Evolutionary conservation across 2,888 invertebrate species (phyloP).

Genomic region (Microctonus hyperodae): DNA sequence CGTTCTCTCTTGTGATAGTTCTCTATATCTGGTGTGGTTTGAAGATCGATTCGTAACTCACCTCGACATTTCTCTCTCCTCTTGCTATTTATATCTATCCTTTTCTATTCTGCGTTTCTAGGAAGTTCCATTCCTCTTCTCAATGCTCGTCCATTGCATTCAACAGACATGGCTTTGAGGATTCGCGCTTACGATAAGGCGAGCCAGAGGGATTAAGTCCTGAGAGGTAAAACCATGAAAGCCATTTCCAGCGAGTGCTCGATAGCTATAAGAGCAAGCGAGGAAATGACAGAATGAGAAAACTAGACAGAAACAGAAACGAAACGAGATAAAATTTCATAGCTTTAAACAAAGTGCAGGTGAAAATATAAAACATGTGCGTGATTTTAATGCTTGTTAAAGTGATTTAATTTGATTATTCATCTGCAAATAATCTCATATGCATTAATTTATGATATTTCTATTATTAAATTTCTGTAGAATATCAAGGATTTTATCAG

Average conservation of each 20-base stretch:
- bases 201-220: slow-evolving; percentile 21
- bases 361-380: background rate
- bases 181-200: too few species aligned
- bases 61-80: background rate
- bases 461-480: too few species aligned
- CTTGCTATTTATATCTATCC: background rate
- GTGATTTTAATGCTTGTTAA: background rate
- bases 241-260: slow-evolving; percentile 18
- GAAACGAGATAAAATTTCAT: background rate
- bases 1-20: slow-evolving; percentile 3
- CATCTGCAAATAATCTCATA: too few species aligned
- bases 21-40: slow-evolving; percentile 2
- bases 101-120: background rate
- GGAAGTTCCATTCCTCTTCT: slow-evolving; percentile 8
- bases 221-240: slow-evolving; percentile 19
- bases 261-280: background rate
- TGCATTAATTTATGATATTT: too few species aligned
- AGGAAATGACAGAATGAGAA: slow-evolving; percentile 1
- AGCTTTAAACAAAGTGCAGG: background rate
- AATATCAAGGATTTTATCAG: too few species aligned
- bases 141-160: slow-evolving; percentile 3
- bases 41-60: slow-evolving; percentile 12
- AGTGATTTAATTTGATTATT: background rate
- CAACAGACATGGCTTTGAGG: too few species aligned
- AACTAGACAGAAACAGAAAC: background rate